A percentile compares a stretch with the other conserved stretches of the same genome.
Evolutionary conservation across 2,888 invertebrate genomes (phyloP).

Genomic region (Pachliopta kotzebuea): DNA sequence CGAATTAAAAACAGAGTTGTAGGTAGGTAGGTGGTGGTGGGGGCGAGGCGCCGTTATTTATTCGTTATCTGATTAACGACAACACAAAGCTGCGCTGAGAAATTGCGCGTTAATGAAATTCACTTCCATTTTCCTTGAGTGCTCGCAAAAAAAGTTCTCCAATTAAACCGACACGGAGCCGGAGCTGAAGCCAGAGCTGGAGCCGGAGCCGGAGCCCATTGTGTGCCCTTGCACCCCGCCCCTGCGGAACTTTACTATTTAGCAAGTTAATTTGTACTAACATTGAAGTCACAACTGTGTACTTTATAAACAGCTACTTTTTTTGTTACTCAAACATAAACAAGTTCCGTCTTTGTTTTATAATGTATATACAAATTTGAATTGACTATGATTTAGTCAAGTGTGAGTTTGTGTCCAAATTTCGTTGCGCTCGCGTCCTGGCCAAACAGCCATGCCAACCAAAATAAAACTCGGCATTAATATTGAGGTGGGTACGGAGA

Average conservation of each 20-base stretch:
- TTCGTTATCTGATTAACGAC: constrained; percentile 28
- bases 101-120: constrained; percentile 57
- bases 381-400: no score
- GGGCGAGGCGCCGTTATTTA: constrained; percentile 19
- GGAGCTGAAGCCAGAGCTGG: no score
- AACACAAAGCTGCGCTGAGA: constrained; percentile 42
- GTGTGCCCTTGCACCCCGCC: constrained; percentile 24
- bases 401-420: no score
- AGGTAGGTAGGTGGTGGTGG: no score
- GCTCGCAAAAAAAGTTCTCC: constrained; percentile 50
- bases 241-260: constrained; percentile 14
- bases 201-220: constrained; percentile 2
- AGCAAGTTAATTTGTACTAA: constrained; percentile 18
- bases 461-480: no score
- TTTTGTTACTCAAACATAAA: background rate
- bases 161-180: constrained; percentile 51
- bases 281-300: constrained; percentile 4
- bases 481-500: no score
- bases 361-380: no score
- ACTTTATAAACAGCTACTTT: background rate
- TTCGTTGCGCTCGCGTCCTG: no score
- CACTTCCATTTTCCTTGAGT: constrained; percentile 44
- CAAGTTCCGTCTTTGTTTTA: background rate
- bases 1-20: background rate
- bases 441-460: no score